A percentile compares a stretch with the other conserved stretches of the same genome.
Conservation (phyloP, 2,888 invertebrate species). For the Yponomeuta malinellus region DNA sequence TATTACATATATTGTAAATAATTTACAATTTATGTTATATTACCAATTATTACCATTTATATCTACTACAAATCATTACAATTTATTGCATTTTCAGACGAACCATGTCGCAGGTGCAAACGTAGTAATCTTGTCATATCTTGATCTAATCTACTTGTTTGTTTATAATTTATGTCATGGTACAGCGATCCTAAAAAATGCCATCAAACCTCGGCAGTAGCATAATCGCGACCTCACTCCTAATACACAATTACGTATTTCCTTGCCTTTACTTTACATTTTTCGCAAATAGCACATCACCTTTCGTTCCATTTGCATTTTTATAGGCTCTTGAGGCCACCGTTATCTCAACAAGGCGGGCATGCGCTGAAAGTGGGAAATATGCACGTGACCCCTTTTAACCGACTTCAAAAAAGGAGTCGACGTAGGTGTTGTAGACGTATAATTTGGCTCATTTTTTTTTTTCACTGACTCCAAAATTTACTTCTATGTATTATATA, state of each 20-base stretch:
- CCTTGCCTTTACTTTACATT: constrained; percentile 24
- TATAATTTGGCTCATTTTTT: background rate
- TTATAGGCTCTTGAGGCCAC: constrained; percentile 45
- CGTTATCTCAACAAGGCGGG: constrained; percentile 40
- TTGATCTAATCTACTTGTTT: background rate
- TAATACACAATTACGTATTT: constrained; percentile 17
- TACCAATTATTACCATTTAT: too few relatives aligned
- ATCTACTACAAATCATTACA: too few relatives aligned
- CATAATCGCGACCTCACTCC: constrained; percentile 4
- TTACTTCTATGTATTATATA: background rate
- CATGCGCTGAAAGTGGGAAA: constrained; percentile 31
- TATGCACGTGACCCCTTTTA: constrained; percentile 12
- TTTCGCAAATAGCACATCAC: constrained; percentile 39
- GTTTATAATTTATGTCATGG: background rate
- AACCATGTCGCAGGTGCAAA: background rate
- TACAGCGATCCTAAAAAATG: background rate
- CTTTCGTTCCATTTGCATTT: constrained; percentile 54
- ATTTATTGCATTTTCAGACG: too few relatives aligned
- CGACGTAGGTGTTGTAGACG: background rate
- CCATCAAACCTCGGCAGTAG: background rate
- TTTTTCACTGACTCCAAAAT: background rate
- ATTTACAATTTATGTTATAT: too few relatives aligned
- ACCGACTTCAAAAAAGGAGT: background rate
- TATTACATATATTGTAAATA: too few relatives aligned
- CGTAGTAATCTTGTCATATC: too few relatives aligned